These are phyloP conservation scores for Mesochorus sp. DNA, from an alignment of 2,888 invertebrate species.

Conservation along the genomic window DNA sequence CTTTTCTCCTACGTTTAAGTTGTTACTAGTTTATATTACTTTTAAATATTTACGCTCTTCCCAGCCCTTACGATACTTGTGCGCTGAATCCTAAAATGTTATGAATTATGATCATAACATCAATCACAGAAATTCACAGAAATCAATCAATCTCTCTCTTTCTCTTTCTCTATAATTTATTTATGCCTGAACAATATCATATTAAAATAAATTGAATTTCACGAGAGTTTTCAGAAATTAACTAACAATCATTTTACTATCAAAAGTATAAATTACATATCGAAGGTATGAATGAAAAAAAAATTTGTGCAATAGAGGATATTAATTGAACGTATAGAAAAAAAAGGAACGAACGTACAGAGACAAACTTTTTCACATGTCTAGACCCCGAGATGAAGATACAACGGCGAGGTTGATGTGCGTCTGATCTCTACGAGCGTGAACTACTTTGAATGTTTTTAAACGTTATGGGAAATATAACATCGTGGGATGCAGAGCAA, in stretches of 20 bases:
- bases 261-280: not conserved
- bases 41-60: too few species aligned
- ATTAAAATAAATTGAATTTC: not conserved
- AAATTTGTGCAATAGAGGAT: not conserved
- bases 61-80: too few species aligned
- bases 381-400: slow-evolving; percentile 29
- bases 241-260: not conserved
- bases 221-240: not conserved
- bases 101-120: too few species aligned
- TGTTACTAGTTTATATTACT: too few species aligned
- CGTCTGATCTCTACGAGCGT: slow-evolving; percentile 17
- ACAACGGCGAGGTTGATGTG: slow-evolving; percentile 16
- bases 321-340: not conserved
- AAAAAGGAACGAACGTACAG: not conserved
- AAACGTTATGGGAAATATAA: not conserved
- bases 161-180: not conserved
- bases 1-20: too few species aligned
- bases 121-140: too few species aligned
- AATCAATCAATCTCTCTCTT: not conserved
- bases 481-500: not conserved
- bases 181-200: not conserved
- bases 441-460: slow-evolving; percentile 12
- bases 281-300: not conserved
- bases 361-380: not conserved
- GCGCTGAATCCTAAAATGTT: too few species aligned